A percentile compares a stretch with the other conserved stretches of the same genome.
These are phyloP conservation scores for Euwallacea fornicatus DNA, from an alignment of 1,140 invertebrate genomes.

Conservation along the genomic window DNA sequence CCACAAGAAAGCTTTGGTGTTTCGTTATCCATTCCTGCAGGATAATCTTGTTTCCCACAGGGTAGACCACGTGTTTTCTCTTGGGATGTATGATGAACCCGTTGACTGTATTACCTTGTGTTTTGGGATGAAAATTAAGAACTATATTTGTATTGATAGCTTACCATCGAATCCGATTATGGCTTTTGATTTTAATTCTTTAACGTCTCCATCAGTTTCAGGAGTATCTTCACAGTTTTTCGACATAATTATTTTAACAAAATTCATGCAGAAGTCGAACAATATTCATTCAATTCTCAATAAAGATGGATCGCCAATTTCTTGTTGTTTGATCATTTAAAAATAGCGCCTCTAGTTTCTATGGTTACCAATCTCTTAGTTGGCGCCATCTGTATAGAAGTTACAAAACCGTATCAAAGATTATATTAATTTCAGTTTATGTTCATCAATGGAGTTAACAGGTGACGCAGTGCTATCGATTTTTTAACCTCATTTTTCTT, in stretches of 20 bases:
- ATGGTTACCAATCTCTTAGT: too few relatives aligned
- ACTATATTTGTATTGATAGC: background rate
- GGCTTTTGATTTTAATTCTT: conserved; percentile 62
- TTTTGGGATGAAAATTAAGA: background rate
- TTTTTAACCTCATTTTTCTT: too few relatives aligned
- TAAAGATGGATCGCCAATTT: too few relatives aligned
- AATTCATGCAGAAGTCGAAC: too few relatives aligned
- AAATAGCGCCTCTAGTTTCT: too few relatives aligned
- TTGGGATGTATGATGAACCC: conserved; percentile 79
- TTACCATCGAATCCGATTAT: conserved; percentile 77
- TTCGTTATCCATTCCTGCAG: conserved; percentile 74
- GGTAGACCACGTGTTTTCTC: conserved; percentile 75
- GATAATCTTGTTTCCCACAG: conserved; percentile 81
- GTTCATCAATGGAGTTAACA: too few relatives aligned
- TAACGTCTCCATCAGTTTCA: conserved; percentile 53
- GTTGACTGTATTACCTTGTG: conserved; percentile 65
- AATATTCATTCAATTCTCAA: too few relatives aligned
- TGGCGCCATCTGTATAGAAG: too few relatives aligned
- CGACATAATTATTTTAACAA: conserved; percentile 4
- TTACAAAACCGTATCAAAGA: too few relatives aligned
- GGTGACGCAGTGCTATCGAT: too few relatives aligned
- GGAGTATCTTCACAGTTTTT: conserved; percentile 21
- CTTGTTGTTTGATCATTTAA: too few relatives aligned
- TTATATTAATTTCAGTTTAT: too few relatives aligned
- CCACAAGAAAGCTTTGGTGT: conserved; percentile 75